A percentile compares a stretch with the other conserved stretches of the same genome.
Conservation (phyloP, 2,888 invertebrate genomes). For the Tanypteryx hageni region DNA sequence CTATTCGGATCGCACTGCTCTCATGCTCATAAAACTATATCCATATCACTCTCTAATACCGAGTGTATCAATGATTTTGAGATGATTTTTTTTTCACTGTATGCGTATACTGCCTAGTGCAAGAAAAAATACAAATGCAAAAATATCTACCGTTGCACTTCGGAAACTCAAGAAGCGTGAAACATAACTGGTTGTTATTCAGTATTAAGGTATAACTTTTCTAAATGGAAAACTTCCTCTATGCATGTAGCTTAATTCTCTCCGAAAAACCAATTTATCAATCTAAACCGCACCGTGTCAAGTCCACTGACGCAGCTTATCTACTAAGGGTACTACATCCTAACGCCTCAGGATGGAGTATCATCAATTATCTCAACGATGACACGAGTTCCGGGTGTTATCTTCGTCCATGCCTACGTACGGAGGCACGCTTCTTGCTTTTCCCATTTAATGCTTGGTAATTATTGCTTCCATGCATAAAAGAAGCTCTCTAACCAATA, state of each 20-base stretch:
- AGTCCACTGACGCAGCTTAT: slow-evolving; percentile 52
- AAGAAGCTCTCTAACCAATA: slow-evolving; percentile 15
- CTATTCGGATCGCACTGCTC: too few species aligned
- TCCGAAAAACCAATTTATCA: slow-evolving; percentile 61
- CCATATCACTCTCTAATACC: too few species aligned
- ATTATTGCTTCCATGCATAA: slow-evolving; percentile 38
- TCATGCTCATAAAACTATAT: too few species aligned
- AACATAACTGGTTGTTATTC: neutral
- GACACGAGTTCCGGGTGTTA: slow-evolving; percentile 55
- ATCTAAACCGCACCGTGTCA: slow-evolving; percentile 51
- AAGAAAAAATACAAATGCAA: too few species aligned
- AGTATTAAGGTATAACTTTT: neutral
- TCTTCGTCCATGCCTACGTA: slow-evolving; percentile 49
- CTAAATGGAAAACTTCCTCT: slow-evolving; percentile 26
- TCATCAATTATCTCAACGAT: slow-evolving; percentile 56
- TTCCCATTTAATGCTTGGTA: slow-evolving; percentile 15
- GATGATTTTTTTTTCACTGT: too few species aligned
- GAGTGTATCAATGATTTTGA: too few species aligned
- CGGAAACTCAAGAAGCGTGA: too few species aligned
- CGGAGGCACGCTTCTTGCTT: neutral
- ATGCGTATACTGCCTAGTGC: too few species aligned
- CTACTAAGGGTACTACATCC: slow-evolving; percentile 50
- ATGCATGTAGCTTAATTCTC: slow-evolving; percentile 34
- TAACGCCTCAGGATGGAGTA: slow-evolving; percentile 49
- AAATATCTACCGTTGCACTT: too few species aligned